Base-by-base conservation (phyloP, 1,140 invertebrate species). In the Drosophila bifasciata region DNA sequence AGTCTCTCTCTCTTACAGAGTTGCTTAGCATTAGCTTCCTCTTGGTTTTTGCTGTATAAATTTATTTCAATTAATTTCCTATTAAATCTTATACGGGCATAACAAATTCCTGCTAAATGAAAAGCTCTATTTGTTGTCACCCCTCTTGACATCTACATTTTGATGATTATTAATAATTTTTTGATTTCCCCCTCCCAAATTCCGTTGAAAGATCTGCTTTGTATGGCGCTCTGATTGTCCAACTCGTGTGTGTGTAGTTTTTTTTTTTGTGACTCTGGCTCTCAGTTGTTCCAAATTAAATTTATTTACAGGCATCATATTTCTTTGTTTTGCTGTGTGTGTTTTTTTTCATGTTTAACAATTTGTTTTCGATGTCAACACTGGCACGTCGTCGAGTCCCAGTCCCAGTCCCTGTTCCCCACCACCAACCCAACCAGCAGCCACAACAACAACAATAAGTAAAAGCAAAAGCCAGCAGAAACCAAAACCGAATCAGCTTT, bases 221-320 rank as follows among this genome's bases (percentile, higher is more conserved):
- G 60, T 62, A 19, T 44, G 59, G 32, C 36, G 36, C 36, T 43
- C 17, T 50, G 51, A 63, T 73, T 73, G 69, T 62, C 48, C n/a
- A 28, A 7, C 2, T 48, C 41, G 15, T 32, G 45, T 32, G 45
- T 32, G 32, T 44, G 40, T 58, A 28, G 50, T 13, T 64, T 45
- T 36, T 25, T 48, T 68, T 59, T 32, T 45, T 56, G 40, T 60
- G 55, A 15, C 49, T 55, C 48, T 25, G 23, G 23, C 23, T 25
- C 23, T 25, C 25, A 64, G 76, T 69, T 69, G 79, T 60, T 50
- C 60, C 62, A 66, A 85, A 85, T 86, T 88, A 53, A 86, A 88
- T 86, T 83, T 64, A 88, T 86, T 86, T 86, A 86, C 83, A 86
- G 81, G 81, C 83, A 81, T 88, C 78, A 88, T 88, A 83, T 86